Evolutionary conservation across 2,888 invertebrate genomes (phyloP).

Genomic region (Cremastobaeus sp.): DNA sequence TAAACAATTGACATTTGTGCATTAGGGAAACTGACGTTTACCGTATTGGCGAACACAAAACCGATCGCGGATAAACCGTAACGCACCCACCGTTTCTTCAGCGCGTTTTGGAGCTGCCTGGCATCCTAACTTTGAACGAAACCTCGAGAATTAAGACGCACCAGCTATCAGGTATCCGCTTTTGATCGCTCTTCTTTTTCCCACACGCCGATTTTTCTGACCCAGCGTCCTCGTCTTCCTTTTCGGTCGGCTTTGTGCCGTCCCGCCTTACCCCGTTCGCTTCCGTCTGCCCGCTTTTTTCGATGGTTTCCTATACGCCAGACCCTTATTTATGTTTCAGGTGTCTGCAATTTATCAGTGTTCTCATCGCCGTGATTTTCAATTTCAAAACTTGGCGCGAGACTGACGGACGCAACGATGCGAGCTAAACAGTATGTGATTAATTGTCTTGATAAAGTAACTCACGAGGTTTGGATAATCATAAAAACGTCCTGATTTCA

Average conservation of each 20-base stretch:
- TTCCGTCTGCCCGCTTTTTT: constrained; percentile 46
- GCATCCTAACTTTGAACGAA: constrained; percentile 35
- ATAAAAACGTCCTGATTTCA: not conserved
- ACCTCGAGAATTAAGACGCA: constrained; percentile 52
- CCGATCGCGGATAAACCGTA: constrained; percentile 21
- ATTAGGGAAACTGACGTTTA: constrained; percentile 33
- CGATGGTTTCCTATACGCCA: constrained; percentile 18
- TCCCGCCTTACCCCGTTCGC: constrained; percentile 5
- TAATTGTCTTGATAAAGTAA: constrained; percentile 22
- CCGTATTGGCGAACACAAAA: constrained; percentile 3
- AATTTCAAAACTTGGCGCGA: constrained; percentile 22
- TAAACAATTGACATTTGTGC: constrained; percentile 50
- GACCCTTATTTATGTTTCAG: constrained; percentile 43
- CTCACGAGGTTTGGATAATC: not conserved
- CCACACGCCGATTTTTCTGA: not conserved
- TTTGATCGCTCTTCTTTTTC: constrained; percentile 26
- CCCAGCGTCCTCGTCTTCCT: constrained; percentile 36
- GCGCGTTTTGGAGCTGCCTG: constrained; percentile 50
- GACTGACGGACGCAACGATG: too few relatives aligned
- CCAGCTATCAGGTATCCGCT: constrained; percentile 46
- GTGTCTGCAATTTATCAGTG: constrained; percentile 37
- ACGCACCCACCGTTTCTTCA: constrained; percentile 24
- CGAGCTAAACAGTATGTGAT: constrained; percentile 1
- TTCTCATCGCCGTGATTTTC: constrained; percentile 36
- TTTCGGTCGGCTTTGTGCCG: constrained; percentile 23